Evolutionary conservation across 2,888 invertebrate genomes (phyloP).

Genomic region (Aphodius sticticus): DNA sequence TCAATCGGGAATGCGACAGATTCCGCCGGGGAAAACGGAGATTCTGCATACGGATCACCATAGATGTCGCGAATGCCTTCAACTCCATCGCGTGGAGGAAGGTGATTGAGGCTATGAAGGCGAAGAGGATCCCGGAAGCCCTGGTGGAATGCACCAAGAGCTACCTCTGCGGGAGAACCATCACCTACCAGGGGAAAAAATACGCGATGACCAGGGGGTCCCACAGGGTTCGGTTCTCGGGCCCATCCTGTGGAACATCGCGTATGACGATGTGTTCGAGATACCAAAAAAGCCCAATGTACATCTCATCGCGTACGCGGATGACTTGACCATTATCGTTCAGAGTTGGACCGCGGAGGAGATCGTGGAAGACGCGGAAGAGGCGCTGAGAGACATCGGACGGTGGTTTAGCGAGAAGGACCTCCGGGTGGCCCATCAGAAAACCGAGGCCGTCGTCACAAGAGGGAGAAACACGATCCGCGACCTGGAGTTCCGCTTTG

Average conservation of each 20-base stretch:
- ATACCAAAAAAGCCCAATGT: background rate
- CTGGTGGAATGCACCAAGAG: too few relatives aligned
- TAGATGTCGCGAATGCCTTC: background rate
- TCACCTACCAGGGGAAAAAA: background rate
- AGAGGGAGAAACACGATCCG: background rate
- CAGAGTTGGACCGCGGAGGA: background rate
- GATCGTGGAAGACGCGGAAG: background rate
- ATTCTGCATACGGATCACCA: background rate
- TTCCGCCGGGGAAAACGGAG: background rate
- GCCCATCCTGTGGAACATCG: background rate
- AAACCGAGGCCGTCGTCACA: background rate
- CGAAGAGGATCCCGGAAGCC: background rate
- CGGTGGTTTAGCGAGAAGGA: background rate
- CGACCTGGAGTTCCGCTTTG: background rate
- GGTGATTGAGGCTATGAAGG: background rate
- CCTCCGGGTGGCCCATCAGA: background rate
- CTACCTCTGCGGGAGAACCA: background rate
- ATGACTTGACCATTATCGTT: background rate
- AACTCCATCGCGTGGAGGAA: background rate
- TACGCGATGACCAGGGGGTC: slow-evolving; percentile 11
- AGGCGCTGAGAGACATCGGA: background rate
- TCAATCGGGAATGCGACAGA: background rate
- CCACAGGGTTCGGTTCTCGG: background rate
- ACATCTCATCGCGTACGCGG: background rate
- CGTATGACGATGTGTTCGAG: background rate